These are phyloP conservation scores for Lagorchestes hirsutus DNA, from an alignment of 2,797 vertebrate species.

Conservation along the genomic window DNA sequence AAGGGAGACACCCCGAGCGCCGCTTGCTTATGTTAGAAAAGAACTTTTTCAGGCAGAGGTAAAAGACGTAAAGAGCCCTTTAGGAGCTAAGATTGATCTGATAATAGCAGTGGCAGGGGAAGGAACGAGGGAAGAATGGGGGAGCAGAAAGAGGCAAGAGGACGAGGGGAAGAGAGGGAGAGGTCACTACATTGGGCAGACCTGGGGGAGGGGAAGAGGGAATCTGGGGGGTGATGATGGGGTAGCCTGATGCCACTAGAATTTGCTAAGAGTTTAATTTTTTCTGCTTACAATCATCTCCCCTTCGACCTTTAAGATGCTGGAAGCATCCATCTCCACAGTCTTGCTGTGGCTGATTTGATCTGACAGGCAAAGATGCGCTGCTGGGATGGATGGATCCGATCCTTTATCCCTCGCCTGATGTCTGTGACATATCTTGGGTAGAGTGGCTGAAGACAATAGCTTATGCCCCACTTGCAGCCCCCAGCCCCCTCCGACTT, in stretches of 20 bases:
- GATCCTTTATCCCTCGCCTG: not conserved
- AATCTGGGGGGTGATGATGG: not conserved
- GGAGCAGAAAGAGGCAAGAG: not conserved
- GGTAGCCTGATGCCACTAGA: not conserved
- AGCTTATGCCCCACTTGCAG: not conserved
- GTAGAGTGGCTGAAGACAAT: not conserved
- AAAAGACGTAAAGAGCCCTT: too few relatives aligned
- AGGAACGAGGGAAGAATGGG: not conserved
- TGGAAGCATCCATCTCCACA: not conserved
- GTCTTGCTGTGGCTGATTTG: slow-evolving; percentile 10
- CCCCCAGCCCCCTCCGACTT: not conserved
- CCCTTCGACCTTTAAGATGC: slow-evolving; percentile 48
- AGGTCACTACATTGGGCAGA: not conserved
- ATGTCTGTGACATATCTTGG: slow-evolving; percentile 1
- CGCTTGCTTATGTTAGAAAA: not conserved
- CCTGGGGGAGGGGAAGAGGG: not conserved
- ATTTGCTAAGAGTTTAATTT: not conserved
- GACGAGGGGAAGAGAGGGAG: not conserved
- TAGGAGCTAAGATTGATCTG: not conserved
- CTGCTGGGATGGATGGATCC: not conserved
- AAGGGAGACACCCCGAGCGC: not conserved
- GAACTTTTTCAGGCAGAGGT: not conserved
- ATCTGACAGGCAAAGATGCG: slow-evolving; percentile 9
- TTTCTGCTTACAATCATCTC: not conserved
- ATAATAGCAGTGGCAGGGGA: not conserved